phyloP scores from a whole-genome alignment of 2,113 vertebrate species.

The Bettongia penicillata region DNA sequence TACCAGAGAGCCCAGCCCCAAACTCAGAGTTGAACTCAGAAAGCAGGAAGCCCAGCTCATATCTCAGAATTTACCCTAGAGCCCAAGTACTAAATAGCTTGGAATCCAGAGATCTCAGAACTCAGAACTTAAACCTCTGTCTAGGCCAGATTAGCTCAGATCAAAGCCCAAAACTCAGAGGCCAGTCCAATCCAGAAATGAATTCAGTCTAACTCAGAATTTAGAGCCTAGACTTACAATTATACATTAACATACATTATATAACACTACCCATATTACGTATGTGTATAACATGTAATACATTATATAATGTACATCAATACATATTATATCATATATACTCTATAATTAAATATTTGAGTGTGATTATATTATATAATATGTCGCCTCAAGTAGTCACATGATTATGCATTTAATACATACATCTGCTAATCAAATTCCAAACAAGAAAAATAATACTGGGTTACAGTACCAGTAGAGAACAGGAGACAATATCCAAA shows the following conservation, averaged over 20 bases:
- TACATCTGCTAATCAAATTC: background rate
- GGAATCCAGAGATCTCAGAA: background rate
- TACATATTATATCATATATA: background rate
- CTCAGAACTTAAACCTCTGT: background rate
- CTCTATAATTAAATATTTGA: background rate
- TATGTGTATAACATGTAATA: background rate
- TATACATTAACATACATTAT: background rate
- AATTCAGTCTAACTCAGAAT: too few species aligned
- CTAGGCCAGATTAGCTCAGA: background rate
- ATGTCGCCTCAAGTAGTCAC: background rate
- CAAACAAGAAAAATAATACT: background rate
- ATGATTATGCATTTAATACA: background rate
- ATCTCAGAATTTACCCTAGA: background rate
- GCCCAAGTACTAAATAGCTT: background rate
- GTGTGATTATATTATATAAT: background rate
- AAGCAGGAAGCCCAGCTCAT: background rate
- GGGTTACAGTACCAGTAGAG: background rate
- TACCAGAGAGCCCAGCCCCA: background rate
- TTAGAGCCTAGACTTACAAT: background rate
- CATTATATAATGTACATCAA: too few species aligned
- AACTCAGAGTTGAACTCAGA: background rate
- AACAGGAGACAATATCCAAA: background rate
- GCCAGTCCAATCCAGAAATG: too few species aligned
- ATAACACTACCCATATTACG: background rate
- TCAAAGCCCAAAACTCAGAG: too few species aligned